Evolutionary conservation across 2,113 vertebrate genomes (phyloP).

Genomic region (Aleadryas rufinucha): DNA sequence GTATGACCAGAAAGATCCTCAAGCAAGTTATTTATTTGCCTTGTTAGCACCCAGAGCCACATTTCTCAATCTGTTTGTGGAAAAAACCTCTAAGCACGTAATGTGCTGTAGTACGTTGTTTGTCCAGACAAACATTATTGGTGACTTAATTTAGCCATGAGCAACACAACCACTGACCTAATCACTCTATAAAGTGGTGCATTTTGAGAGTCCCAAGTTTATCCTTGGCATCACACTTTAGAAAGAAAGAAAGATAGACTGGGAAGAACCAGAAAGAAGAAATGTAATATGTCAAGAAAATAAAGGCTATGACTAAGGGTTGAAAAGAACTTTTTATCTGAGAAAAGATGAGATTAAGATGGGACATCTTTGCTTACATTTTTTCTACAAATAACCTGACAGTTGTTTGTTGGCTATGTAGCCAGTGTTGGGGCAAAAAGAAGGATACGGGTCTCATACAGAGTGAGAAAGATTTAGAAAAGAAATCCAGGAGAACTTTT

Average conservation of each 20-base stretch:
- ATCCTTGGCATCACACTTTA: background rate
- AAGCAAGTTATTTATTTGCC: background rate
- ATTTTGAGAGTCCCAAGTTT: background rate
- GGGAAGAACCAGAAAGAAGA: background rate
- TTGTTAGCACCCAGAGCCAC: background rate
- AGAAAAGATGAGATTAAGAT: background rate
- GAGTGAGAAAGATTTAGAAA: background rate
- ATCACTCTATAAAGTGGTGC: background rate
- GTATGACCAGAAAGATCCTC: background rate
- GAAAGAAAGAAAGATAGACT: background rate
- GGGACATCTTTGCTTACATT: background rate
- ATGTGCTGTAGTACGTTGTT: background rate
- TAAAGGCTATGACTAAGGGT: background rate
- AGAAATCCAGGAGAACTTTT: background rate
- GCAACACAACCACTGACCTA: background rate
- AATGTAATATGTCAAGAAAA: background rate
- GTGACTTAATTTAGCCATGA: background rate
- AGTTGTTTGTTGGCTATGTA: background rate
- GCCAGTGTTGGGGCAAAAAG: background rate
- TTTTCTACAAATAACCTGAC: background rate
- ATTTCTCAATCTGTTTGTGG: background rate
- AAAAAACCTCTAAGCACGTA: background rate
- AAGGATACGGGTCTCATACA: background rate
- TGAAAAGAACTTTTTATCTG: background rate
- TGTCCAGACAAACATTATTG: background rate